Conservation (phyloP, 2,888 invertebrate genomes). For the Dioctria linearis region DNA sequence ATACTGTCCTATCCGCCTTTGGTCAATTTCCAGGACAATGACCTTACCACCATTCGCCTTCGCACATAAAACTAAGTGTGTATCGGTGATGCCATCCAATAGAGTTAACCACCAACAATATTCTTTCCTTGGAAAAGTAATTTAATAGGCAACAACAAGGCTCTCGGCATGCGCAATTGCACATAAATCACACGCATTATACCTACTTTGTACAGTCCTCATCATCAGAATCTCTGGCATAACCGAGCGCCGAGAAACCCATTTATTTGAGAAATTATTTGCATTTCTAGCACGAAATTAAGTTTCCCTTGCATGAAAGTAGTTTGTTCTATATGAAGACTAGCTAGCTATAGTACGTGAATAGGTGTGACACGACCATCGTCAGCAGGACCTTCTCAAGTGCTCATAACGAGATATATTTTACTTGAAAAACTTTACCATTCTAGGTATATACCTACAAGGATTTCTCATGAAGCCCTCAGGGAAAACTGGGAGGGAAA, state of each 20-base stretch:
- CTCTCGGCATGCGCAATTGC: background rate
- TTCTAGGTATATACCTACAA: background rate
- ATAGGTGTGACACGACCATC: too few relatives aligned
- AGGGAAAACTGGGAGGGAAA: background rate
- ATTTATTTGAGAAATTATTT: background rate
- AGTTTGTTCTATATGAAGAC: background rate
- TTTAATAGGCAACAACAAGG: background rate
- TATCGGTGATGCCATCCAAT: background rate
- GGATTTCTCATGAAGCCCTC: background rate
- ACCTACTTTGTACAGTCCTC: background rate
- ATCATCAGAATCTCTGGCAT: background rate
- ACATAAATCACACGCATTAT: conserved; percentile 2
- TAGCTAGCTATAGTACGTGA: too few relatives aligned
- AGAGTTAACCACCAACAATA: background rate
- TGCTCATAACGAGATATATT: background rate
- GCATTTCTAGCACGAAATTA: conserved; percentile 2
- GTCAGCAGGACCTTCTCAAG: background rate
- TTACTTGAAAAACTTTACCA: background rate
- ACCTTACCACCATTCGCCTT: background rate
- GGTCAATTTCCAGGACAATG: conserved; percentile 1
- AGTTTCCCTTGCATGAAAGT: background rate
- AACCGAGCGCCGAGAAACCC: background rate
- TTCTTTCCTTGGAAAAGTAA: background rate
- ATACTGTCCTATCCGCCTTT: background rate
- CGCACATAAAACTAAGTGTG: background rate